Percentiles rank a stretch among this genome's conserved stretches.
phyloP scores from a whole-genome alignment of 1,140 invertebrate genomes.

The Campoletis sonorensis region DNA sequence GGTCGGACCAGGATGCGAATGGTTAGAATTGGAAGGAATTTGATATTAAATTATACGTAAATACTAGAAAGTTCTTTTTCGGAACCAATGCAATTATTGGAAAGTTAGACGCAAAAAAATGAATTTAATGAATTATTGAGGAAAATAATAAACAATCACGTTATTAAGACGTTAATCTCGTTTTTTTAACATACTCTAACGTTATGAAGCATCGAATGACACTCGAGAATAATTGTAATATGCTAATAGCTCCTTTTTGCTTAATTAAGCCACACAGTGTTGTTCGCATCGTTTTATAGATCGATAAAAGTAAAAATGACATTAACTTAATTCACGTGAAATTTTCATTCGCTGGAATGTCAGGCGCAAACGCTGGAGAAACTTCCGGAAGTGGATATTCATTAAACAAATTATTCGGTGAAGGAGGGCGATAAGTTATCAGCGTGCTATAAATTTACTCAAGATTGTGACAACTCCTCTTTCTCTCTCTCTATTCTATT shows the following conservation, averaged over 20 bases:
- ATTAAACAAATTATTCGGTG: conserved; percentile 38
- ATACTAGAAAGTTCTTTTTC: too few relatives aligned
- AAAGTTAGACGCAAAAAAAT: too few relatives aligned
- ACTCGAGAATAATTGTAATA: not conserved
- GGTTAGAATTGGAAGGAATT: too few relatives aligned
- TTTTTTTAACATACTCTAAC: too few relatives aligned
- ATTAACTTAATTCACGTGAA: not conserved
- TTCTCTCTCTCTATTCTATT: conserved; percentile 1
- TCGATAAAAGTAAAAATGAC: not conserved
- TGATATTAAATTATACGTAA: too few relatives aligned
- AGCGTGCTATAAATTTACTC: conserved; percentile 38
- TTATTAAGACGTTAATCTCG: too few relatives aligned
- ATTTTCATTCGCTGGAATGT: not conserved
- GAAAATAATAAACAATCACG: too few relatives aligned
- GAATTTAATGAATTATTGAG: too few relatives aligned
- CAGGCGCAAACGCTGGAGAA: not conserved
- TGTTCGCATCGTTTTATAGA: not conserved
- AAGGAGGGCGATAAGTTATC: conserved; percentile 31
- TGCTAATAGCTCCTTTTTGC: not conserved
- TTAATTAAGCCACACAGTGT: not conserved
- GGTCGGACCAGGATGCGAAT: too few relatives aligned
- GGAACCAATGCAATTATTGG: too few relatives aligned
- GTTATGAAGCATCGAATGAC: too few relatives aligned
- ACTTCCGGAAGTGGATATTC: conserved; percentile 32
- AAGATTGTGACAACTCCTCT: conserved; percentile 32